Base-by-base conservation (phyloP, 2,113 vertebrate species). In the Seriola dumerili region DNA sequence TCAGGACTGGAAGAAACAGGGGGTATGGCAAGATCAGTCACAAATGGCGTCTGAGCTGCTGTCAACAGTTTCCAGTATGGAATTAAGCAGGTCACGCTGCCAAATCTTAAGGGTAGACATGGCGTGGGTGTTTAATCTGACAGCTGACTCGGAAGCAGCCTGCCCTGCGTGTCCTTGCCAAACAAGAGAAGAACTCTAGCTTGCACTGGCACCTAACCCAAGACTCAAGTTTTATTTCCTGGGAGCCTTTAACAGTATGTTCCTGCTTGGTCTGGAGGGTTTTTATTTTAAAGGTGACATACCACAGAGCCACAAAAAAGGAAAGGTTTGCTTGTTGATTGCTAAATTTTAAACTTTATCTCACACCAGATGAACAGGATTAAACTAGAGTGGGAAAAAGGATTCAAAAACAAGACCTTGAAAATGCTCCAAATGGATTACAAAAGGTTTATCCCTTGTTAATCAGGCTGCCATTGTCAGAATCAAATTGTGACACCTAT, bases 1-100 rank as follows among this genome's bases (percentile, higher is more conserved):
- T 99, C 98, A 0, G 98, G 98, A 90, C 98, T 99, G 93, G 69
- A 72, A 89, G 3, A 86, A 84, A 90, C 76, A 79, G 57, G 5
- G n/a, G 46, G 40, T 12, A 65, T 0, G 1, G 9, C 3, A 34
- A 65, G 40, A 72, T 86, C 76, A 69, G 67, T 84, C 78, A 76
- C 50, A 62, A 42, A 70, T 57, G n/a, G 61, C n/a, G 38, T 52
- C n/a, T 57, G 55, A 87, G 29, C 58, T 61, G 62, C 23, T 48
- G 46, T 67, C 62, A 66, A 65, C 29, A 44, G 32, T 77, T 78
- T 87, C 80, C 70, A 69, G 8, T 38, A 17, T 36, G 74, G 50
- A 81, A 76, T 63, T 67, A 80, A 48, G 50, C 38, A 44, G 78
- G 68, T 79, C 61, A 69, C 54, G 57, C n/a, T 57, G 66, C 55